Evolutionary conservation across 2,888 invertebrate species (phyloP), one percentile per base, ranked within the genome.

Genomic region (Acanthosepion lycidas): DNA sequence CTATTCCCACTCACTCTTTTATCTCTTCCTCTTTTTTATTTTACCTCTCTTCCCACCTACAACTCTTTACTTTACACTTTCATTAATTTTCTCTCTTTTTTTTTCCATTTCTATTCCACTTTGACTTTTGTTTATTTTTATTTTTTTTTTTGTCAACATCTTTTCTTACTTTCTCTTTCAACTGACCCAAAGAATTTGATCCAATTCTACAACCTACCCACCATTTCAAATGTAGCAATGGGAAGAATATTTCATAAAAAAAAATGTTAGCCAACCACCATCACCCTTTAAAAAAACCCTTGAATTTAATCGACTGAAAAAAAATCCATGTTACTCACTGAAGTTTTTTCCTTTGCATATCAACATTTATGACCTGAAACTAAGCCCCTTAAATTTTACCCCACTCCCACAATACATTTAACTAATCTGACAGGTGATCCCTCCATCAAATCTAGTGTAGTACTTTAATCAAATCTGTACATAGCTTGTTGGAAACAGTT

Each of bases 291-390:
- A 59, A 20, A n/a, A n/a, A 78, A 78, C 6, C 15, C 15, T 78
- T 78, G 5, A n/a, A 78, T n/a, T 78, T 78, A 28, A 78, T 59
- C 20, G 28, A 78, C 78, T 9, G 78, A 78, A 42, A 78, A 78
- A 78, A 33, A 33, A 78, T n/a, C 9, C 28, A 12, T 78, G 78
- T 78, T n/a, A 2, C 9, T 78, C 78, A 78, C 78, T 78, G n/a
- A 93, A 93, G 33, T 93, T 93, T 93, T 93, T 93, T 93, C 93
- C 93, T 93, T 93, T 93, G 93, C 93, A 93, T 51, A 53, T 28
- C 53, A n/a, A 93, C n/a, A 53, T 28, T n/a, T 92, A 92, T 48
- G 92, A 92, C 92, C 92, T 93, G 49, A 53, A 78, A 78, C n/a
- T 78, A 78, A n/a, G n/a, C 78, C 78, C 78, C n/a, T 15, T 8